phyloP scores from a whole-genome alignment of 2,888 invertebrate species.

The Brenthis ino region DNA sequence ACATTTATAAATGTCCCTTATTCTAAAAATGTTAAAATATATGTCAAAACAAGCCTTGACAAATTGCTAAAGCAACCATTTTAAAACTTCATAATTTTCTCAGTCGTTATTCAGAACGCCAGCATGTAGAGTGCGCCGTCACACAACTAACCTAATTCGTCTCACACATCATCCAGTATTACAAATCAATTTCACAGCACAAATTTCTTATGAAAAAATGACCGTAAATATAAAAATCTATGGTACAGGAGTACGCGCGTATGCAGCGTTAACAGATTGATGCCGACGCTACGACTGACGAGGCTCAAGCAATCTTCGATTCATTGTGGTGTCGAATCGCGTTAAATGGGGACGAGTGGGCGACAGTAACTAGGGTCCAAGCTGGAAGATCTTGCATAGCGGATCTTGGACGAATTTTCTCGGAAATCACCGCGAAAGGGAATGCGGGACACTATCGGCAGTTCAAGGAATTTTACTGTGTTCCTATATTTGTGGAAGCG shows the following conservation, averaged over 20 bases:
- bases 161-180: constrained; percentile 57
- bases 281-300: constrained; percentile 72
- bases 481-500: constrained; percentile 47
- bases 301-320: constrained; percentile 67
- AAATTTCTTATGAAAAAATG: constrained; percentile 13
- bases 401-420: constrained; percentile 63
- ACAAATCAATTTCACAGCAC: constrained; percentile 55
- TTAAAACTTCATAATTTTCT: constrained; percentile 7
- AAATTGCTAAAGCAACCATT: constrained; percentile 2
- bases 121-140: constrained; percentile 35
- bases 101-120: constrained; percentile 6
- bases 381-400: constrained; percentile 53
- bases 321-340: constrained; percentile 65
- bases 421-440: constrained; percentile 67
- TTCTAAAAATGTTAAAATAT: background rate
- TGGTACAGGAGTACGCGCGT: constrained; percentile 45
- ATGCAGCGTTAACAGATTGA: constrained; percentile 64
- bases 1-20: constrained; percentile 20
- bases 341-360: constrained; percentile 48
- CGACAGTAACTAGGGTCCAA: constrained; percentile 52
- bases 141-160: constrained; percentile 61
- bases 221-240: constrained; percentile 3
- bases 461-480: constrained; percentile 56
- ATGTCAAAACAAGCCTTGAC: constrained; percentile 2
- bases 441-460: constrained; percentile 65